phyloP scores from a whole-genome alignment of 1,140 invertebrate genomes.

The Drosophila melanogaster region Release_6_plus_ISO1_MT NT_037436.4:15795501-15796000 shows the following conservation, averaged over 20 bases:
- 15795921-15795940: not conserved
- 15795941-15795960: not conserved
- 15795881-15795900: not conserved
- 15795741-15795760: constrained; percentile 56
- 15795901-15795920: not conserved
- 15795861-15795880: constrained; percentile 26
- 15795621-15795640: constrained; percentile 46
- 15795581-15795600: constrained; percentile 44
- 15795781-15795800: constrained; percentile 32
- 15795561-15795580: constrained; percentile 71
- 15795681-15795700: constrained; percentile 40
- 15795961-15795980: not conserved
- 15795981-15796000: not conserved
- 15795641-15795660: constrained; percentile 59
- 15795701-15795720: constrained; percentile 31
- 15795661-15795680: constrained; percentile 58
- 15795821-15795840: not conserved
- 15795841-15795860: not conserved
- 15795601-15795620: constrained; percentile 75
- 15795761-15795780: constrained; percentile 50
- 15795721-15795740: constrained; percentile 60
- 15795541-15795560: constrained; percentile 74
- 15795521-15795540: constrained; percentile 60
- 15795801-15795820: constrained; percentile 38
- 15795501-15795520: constrained; percentile 71